Evolutionary conservation across 2,113 vertebrate species (phyloP), one percentile per base, ranked within the genome.

Genomic region (Rhadina sibilatrix): DNA sequence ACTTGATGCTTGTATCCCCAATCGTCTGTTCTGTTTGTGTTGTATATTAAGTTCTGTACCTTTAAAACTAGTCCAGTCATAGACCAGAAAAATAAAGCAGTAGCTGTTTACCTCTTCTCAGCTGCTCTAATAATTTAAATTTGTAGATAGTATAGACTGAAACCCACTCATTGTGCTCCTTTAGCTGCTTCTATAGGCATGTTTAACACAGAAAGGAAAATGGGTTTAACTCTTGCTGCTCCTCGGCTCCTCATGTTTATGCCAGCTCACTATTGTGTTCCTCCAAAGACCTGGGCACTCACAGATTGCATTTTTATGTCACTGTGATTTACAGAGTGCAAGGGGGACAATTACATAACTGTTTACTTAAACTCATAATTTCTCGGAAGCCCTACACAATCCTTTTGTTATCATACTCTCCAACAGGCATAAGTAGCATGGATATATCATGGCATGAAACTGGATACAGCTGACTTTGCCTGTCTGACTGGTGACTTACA

Each of bases 321-420:
- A 65, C 54, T 63, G 25, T 97, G 96, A 97, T 98, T 97, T 97
- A 96, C 83, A 92, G 95, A 52, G 70, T 97, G 76, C 38, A 70
- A 88, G 93, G 8, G 64, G 90, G 89, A 97, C 90, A 98, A 94
- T 97, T 97, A 97, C 95, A 95, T 97, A 98, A 98, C 86, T 96
- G 94, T 96, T 97, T 97, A 92, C 82, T 96, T 97, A 95, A 97
- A 97, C 85, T 94, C 63, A 37, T 61, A 80, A 50, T 75, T 97
- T 96, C 88, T 96, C 2, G 3, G 90, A 97, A 98, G 96, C 94
- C 97, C 93, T 87, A 90, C 94, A 98, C 79, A 92, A 87, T 97
- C 97, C 97, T 97, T 97, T 97, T 98, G 97, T 97, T 98, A 97
- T 96, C 94, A 22, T 93, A 95, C 90, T 96, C 94, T 91, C 92